A percentile compares a stretch with the other conserved stretches of the same genome.
phyloP scores from a whole-genome alignment of 2,113 vertebrate species.

The Montifringilla adamsi region DNA sequence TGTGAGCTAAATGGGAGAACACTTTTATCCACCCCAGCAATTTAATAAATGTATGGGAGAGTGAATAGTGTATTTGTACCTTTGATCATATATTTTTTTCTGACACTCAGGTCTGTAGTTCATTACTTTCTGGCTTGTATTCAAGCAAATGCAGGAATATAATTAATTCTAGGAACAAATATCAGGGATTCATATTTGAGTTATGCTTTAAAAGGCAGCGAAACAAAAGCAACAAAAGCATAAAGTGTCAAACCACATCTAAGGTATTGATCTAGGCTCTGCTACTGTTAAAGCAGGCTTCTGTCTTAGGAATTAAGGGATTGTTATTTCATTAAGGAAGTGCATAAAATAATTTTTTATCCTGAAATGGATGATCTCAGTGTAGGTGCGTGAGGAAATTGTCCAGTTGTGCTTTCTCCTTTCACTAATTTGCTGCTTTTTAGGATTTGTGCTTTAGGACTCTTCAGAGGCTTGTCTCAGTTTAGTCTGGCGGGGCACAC shows the following conservation, averaged over 20 bases:
- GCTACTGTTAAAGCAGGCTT: background rate
- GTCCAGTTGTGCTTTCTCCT: background rate
- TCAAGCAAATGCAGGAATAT: background rate
- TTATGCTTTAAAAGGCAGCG: background rate
- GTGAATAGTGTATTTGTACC: background rate
- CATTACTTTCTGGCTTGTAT: background rate
- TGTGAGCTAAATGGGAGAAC: background rate
- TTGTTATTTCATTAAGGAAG: background rate
- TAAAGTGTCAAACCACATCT: background rate
- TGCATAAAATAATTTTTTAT: background rate
- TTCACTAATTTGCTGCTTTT: background rate
- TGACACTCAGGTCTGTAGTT: background rate
- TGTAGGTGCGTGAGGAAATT: background rate
- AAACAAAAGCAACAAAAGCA: slow-evolving; percentile 4
- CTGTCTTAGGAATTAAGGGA: background rate
- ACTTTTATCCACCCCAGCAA: background rate
- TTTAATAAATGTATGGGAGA: background rate
- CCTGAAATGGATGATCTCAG: background rate
- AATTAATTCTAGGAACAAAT: background rate
- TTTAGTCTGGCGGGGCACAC: background rate
- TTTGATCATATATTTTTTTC: background rate
- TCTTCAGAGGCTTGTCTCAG: background rate
- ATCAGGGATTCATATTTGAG: background rate
- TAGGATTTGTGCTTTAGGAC: background rate
- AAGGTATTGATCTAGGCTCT: background rate